A percentile compares a stretch with the other conserved stretches of the same genome.
phyloP scores from a whole-genome alignment of 2,797 vertebrate genomes.

The Hippopotamyrus pictus region DNA sequence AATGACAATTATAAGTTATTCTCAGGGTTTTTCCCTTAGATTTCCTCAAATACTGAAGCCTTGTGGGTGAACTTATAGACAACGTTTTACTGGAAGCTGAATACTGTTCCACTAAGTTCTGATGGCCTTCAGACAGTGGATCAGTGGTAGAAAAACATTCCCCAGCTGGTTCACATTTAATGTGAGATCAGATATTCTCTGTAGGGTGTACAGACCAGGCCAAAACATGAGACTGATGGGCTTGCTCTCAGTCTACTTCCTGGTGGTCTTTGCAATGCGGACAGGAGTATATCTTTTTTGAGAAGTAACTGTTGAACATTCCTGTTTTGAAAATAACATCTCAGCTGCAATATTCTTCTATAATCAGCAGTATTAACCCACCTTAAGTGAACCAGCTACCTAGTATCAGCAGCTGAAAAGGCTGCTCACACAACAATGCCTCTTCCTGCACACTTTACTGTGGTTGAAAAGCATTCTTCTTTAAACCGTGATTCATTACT shows the following conservation, averaged over 20 bases:
- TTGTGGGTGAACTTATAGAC: neutral
- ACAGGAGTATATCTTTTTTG: neutral
- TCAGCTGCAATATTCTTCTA: neutral
- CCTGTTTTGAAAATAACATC: neutral
- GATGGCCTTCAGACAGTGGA: neutral
- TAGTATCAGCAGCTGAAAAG: neutral
- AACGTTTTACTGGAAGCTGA: neutral
- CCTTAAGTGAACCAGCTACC: neutral
- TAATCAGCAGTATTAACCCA: neutral
- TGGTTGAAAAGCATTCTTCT: neutral
- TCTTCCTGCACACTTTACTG: neutral
- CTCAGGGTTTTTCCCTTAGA: neutral
- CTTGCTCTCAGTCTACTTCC: neutral
- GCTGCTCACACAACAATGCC: neutral
- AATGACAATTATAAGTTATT: neutral
- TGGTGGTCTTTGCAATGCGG: neutral
- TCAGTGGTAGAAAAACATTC: neutral
- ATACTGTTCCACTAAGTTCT: neutral
- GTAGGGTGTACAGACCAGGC: neutral
- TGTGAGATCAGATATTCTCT: neutral
- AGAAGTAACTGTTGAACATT: neutral
- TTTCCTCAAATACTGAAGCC: neutral
- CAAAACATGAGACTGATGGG: neutral
- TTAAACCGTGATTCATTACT: neutral
- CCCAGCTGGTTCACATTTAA: neutral